A percentile compares a stretch with the other conserved stretches of the same genome.
These are phyloP conservation scores for Crotalus horridus DNA, from an alignment of 2,113 vertebrate species.

Conservation along the genomic window DNA sequence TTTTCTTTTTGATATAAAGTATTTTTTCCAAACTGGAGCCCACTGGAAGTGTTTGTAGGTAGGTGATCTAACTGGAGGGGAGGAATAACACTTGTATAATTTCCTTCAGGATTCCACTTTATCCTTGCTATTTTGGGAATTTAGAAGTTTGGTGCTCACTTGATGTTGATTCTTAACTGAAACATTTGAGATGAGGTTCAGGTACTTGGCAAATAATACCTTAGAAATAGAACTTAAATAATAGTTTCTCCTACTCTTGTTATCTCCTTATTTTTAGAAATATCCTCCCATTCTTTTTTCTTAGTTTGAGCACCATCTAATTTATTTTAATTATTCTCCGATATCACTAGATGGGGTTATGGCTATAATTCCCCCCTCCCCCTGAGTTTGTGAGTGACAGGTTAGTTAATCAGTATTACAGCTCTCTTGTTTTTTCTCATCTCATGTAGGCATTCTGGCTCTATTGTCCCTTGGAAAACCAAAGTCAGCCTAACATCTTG, in stretches of 20 bases:
- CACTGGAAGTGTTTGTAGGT: constrained; percentile 14
- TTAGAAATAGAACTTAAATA: constrained; percentile 27
- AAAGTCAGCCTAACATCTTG: constrained; percentile 69
- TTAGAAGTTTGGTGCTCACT: constrained; percentile 60
- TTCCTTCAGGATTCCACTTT: constrained; percentile 57
- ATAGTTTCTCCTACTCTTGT: constrained; percentile 10
- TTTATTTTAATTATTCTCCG: constrained; percentile 30
- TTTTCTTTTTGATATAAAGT: constrained; percentile 20
- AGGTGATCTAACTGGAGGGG: constrained; percentile 24
- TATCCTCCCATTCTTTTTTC: neutral
- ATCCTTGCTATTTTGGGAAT: constrained; percentile 46
- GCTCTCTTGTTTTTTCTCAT: constrained; percentile 71
- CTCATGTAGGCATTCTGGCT: constrained; percentile 68
- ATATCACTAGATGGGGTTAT: constrained; percentile 10
- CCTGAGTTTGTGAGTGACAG: constrained; percentile 74
- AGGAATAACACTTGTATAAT: constrained; percentile 33
- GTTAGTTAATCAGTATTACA: constrained; percentile 76
- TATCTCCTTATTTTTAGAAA: constrained; percentile 23
- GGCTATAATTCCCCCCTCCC: neutral
- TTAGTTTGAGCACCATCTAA: neutral
- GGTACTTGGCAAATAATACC: constrained; percentile 48
- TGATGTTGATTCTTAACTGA: constrained; percentile 66
- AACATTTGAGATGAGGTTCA: constrained; percentile 55
- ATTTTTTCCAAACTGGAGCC: constrained; percentile 35
- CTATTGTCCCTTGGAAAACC: constrained; percentile 59